phyloP scores from a whole-genome alignment of 2,113 vertebrate species.

The Bothrops jararaca region DNA sequence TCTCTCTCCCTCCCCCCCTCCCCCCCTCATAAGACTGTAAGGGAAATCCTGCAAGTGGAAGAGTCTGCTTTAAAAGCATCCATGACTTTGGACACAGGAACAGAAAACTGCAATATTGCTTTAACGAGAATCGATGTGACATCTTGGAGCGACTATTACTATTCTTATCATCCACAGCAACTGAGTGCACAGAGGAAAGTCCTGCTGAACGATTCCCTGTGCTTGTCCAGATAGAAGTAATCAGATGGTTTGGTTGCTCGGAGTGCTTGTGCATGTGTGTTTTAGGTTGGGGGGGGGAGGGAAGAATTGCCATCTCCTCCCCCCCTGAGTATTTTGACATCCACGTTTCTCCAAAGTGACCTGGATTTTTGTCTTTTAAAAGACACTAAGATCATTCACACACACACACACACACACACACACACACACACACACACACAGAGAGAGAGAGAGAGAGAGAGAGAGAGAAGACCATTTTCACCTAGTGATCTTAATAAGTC shows the following conservation, averaged over 20 bases:
- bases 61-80: background rate
- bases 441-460: too few relatives aligned
- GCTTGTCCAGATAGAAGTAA: conserved; percentile 55
- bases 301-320: conserved; percentile 39
- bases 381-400: too few relatives aligned
- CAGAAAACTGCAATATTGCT: background rate
- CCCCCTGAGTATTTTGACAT: conserved; percentile 44
- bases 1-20: too few relatives aligned
- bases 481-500: background rate
- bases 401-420: too few relatives aligned
- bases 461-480: background rate
- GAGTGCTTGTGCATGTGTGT: background rate
- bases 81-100: background rate
- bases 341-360: conserved; percentile 13
- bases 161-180: background rate
- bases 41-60: background rate
- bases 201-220: conserved; percentile 40
- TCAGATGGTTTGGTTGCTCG: conserved; percentile 21
- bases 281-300: background rate
- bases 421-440: too few relatives aligned
- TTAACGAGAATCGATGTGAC: conserved; percentile 19
- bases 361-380: background rate
- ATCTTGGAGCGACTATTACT: conserved; percentile 15
- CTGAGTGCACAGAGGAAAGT: conserved; percentile 44
- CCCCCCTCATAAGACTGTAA: background rate